phyloP scores from a whole-genome alignment of 2,888 invertebrate genomes.

The Clunio marinus region DNA sequence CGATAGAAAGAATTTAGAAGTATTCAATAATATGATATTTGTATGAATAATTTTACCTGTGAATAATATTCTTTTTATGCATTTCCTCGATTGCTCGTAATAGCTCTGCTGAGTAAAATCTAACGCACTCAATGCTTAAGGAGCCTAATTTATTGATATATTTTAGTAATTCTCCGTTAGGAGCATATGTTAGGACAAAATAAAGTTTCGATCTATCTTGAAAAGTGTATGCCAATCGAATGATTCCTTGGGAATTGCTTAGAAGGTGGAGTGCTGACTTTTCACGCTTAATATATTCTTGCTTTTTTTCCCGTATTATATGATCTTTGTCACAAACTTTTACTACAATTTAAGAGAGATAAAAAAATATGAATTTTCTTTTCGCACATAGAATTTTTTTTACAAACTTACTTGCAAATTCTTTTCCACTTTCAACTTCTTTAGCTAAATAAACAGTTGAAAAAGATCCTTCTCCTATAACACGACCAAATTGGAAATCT shows the following conservation, averaged over 20 bases:
- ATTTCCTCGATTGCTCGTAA: conserved; percentile 87
- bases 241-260: conserved; percentile 81
- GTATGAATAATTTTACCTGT: conserved; percentile 54
- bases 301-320: conserved; percentile 89
- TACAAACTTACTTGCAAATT: conserved; percentile 84
- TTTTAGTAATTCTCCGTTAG: conserved; percentile 88
- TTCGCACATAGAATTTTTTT: conserved; percentile 41
- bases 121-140: conserved; percentile 83
- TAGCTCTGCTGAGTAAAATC: conserved; percentile 93
- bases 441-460: conserved; percentile 92
- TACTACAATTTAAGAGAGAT: conserved; percentile 54
- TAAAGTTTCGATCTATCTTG: conserved; percentile 89
- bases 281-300: conserved; percentile 88
- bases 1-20: too few relatives aligned
- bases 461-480: conserved; percentile 96
- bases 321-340: conserved; percentile 97
- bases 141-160: conserved; percentile 87
- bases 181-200: conserved; percentile 92
- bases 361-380: conserved; percentile 24
- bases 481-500: conserved; percentile 92
- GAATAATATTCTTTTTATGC: conserved; percentile 82
- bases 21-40: too few relatives aligned
- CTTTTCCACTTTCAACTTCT: conserved; percentile 81
- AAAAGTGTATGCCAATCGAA: conserved; percentile 92
- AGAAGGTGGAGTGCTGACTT: conserved; percentile 88